A percentile compares a stretch with the other conserved stretches of the same genome.
Evolutionary conservation across 2,113 vertebrate species (phyloP).

Genomic region (Myotis davidii): DNA sequence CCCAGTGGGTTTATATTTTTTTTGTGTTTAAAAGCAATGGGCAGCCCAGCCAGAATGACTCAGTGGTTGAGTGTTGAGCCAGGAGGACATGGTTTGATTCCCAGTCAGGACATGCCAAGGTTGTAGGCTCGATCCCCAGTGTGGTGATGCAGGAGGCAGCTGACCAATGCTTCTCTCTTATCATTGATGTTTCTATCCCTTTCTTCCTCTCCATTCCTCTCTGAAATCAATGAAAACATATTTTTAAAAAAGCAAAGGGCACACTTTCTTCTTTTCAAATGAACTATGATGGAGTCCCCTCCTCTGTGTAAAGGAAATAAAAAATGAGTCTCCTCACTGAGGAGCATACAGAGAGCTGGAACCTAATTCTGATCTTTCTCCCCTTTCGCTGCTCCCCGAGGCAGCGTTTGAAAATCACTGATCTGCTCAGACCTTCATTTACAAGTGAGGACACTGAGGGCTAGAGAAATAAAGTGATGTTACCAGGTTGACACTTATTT

Average conservation of each 20-base stretch:
- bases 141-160: too few relatives aligned
- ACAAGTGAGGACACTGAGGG: background rate
- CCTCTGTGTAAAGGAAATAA: background rate
- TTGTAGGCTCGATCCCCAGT: too few relatives aligned
- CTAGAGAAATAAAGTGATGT: background rate
- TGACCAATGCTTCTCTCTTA: too few relatives aligned
- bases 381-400: background rate
- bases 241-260: background rate
- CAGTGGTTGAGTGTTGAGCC: too few relatives aligned
- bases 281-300: background rate
- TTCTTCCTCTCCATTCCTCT: too few relatives aligned
- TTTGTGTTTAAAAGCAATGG: constrained; percentile 37
- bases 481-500: background rate
- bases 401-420: background rate
- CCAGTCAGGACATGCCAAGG: too few relatives aligned
- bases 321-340: background rate
- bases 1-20: background rate
- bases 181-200: too few relatives aligned
- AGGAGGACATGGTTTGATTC: too few relatives aligned
- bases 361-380: background rate
- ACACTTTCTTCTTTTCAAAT: constrained; percentile 29
- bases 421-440: background rate
- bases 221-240: too few relatives aligned
- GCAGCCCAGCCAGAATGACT: too few relatives aligned
- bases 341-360: background rate